phyloP scores from a whole-genome alignment of 2,797 vertebrate genomes.

The Sebastes oblongus region DNA sequence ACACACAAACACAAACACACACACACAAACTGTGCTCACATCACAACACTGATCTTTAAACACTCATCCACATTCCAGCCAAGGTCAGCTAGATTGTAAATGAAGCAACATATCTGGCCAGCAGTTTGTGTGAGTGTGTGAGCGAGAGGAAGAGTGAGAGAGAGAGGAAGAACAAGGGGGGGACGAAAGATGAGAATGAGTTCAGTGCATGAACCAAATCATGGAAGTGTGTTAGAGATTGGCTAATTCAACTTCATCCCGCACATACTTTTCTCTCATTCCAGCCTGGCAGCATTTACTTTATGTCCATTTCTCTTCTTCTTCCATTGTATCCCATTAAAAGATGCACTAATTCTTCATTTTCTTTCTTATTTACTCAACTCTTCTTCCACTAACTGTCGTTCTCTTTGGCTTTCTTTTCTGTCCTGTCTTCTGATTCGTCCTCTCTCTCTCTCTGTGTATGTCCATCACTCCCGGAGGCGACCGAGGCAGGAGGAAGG shows the following conservation, averaged over 20 bases:
- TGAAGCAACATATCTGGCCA: slow-evolving; percentile 65
- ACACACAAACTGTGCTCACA: slow-evolving; percentile 50
- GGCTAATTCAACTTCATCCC: slow-evolving; percentile 45
- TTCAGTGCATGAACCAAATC: slow-evolving; percentile 29
- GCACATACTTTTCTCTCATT: slow-evolving; percentile 24
- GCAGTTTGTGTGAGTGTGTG: slow-evolving; percentile 11
- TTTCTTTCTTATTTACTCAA: background rate
- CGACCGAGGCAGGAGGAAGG: slow-evolving; percentile 19
- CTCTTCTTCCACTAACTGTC: background rate
- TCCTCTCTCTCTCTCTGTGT: slow-evolving; percentile 10
- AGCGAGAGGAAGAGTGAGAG: background rate
- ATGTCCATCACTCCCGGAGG: slow-evolving; percentile 42
- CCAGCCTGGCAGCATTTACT: slow-evolving; percentile 13
- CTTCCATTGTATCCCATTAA: slow-evolving; percentile 20
- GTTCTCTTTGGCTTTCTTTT: slow-evolving; percentile 14
- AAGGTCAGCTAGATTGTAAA: slow-evolving; percentile 87
- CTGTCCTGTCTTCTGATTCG: slow-evolving; percentile 33
- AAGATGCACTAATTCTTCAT: slow-evolving; percentile 32
- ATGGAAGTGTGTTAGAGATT: slow-evolving; percentile 14
- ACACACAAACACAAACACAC: background rate
- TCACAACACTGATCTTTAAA: slow-evolving; percentile 83
- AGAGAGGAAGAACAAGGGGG: background rate
- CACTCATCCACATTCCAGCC: slow-evolving; percentile 79
- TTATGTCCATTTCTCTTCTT: slow-evolving; percentile 15
- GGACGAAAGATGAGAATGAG: slow-evolving; percentile 1